Evolutionary conservation across 1,140 invertebrate genomes (phyloP), one percentile per base, ranked within the genome.

Genomic region (Nasonia giraulti): DNA sequence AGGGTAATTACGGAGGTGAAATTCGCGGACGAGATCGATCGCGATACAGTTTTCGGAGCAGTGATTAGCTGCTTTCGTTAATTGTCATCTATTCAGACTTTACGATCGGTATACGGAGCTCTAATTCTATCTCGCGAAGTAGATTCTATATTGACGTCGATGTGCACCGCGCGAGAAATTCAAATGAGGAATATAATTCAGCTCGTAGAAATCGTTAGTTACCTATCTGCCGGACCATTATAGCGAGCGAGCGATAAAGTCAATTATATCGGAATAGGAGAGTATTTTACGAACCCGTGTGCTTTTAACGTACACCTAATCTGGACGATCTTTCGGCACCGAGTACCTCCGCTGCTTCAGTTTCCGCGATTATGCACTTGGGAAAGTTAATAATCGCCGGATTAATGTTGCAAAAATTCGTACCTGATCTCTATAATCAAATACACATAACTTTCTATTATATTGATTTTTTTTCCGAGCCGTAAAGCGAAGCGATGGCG

Each of bases 181-280:
- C 20, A 62, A 62, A 62, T 17, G 55, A 7, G 55, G 20, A 62
- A n/a, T 55, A 55, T 55, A 55, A 55, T 62, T 62, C 55, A n/a
- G 17, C 17, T 71, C 68, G 8, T 31, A 33, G 31, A 71, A 71
- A 71, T 71, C 68, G 27, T 27, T 23, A n/a, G 23, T 69, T 69
- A 69, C 27, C 66, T 69, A 69, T 69, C 66, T 69, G n/a, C 66
- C 66, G 66, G 23, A 55, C 20, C 66, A 27, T 69, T 69, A 17
- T 27, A 7, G 0, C 4, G 4, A 37, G 68, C 8, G 68, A 71
- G 68, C 8, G 68, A 71, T 71, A 71, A 71, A 31, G 12, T 71
- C 31, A 31, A 31, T n/a, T 62, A 20, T n/a, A 62, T 20, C 1
- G 17, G 5, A 20, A 5, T 71, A 17, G 27, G 8, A 12, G 8